Conservation (phyloP, 2,888 invertebrate species). For the Lasius platythorax region DNA sequence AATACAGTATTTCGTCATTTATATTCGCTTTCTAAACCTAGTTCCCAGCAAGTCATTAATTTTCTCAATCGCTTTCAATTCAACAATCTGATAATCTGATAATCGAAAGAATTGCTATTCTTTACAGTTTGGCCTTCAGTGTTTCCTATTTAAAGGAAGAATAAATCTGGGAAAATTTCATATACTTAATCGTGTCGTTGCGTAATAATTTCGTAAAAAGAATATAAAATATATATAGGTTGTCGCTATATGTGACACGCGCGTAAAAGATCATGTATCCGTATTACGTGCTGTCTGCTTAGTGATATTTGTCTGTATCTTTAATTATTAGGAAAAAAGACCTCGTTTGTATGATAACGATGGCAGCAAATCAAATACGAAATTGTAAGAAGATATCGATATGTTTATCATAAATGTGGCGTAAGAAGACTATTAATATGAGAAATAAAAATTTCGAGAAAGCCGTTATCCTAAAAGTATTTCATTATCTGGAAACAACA, state of each 20-base stretch:
- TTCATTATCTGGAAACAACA: background rate
- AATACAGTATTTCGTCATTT: background rate
- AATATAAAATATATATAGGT: background rate
- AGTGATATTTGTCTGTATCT: constrained; percentile 3
- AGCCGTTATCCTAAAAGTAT: background rate
- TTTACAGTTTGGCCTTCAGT: constrained; percentile 2
- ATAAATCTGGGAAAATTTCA: background rate
- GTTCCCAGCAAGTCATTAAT: background rate
- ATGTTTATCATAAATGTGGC: background rate
- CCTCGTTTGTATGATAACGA: background rate
- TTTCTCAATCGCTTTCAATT: background rate
- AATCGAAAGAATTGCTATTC: background rate
- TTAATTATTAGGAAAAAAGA: constrained; percentile 18
- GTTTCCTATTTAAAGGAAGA: background rate
- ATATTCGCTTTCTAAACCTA: background rate
- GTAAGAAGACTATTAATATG: background rate
- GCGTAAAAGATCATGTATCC: background rate
- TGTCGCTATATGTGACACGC: background rate
- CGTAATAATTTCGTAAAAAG: background rate
- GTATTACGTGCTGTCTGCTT: background rate
- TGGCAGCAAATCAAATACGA: background rate
- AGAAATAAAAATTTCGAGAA: background rate
- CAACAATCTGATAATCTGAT: background rate
- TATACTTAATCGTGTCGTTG: constrained; percentile 15
- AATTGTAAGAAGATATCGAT: background rate